phyloP scores from a whole-genome alignment of 2,113 vertebrate species.

The Garra rufa region DNA sequence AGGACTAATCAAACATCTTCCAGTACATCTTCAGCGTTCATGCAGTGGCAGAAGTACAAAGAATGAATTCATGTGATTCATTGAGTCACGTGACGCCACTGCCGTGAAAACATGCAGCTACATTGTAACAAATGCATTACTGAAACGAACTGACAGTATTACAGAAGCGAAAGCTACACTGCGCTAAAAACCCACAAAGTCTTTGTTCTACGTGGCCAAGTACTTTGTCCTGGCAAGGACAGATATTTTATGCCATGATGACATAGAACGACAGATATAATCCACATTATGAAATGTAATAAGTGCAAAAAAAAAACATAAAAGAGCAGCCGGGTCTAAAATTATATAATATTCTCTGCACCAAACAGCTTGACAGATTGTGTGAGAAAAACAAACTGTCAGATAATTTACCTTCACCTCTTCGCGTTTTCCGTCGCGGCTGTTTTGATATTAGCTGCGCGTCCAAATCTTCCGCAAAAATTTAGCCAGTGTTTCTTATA shows the following conservation, averaged over 20 bases:
- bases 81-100: slow-evolving; percentile 25
- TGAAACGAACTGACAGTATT: not conserved
- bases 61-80: not conserved
- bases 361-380: not conserved
- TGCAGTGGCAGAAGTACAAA: not conserved
- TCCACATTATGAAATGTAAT: not conserved
- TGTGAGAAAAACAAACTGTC: slow-evolving; percentile 1
- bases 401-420: slow-evolving; percentile 1
- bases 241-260: not conserved
- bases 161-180: not conserved
- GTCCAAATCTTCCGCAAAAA: not conserved
- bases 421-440: not conserved
- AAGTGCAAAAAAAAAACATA: not conserved
- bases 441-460: not conserved
- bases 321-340: not conserved
- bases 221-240: not conserved
- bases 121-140: not conserved
- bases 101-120: not conserved
- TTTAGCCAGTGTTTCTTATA: slow-evolving; percentile 8
- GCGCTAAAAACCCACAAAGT: not conserved
- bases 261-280: not conserved
- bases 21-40: not conserved
- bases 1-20: not conserved
- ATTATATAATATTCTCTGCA: not conserved
- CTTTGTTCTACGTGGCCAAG: not conserved